Evolutionary conservation across 2,797 vertebrate genomes (phyloP).

Genomic region (Sylvilagus floridanus): DNA sequence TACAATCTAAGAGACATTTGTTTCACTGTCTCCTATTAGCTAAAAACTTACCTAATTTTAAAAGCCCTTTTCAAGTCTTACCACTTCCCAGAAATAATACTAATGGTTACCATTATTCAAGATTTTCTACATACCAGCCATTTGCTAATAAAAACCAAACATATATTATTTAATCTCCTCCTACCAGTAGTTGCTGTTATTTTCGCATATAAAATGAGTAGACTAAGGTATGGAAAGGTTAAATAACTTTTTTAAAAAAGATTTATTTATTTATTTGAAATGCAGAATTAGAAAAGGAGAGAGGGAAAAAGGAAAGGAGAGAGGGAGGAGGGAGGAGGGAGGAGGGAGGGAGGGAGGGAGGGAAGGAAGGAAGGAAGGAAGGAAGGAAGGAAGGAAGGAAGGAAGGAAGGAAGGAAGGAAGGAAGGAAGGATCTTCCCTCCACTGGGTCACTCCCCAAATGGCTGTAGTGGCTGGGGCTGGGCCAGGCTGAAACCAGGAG

Average conservation of each 20-base stretch:
- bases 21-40: not conserved
- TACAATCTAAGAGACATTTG: not conserved
- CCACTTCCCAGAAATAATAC: slow-evolving; percentile 32
- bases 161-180: not conserved
- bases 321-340: too few species aligned
- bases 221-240: not conserved
- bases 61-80: not conserved
- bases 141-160: not conserved
- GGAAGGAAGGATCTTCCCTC: too few species aligned
- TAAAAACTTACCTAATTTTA: not conserved
- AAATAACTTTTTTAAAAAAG: not conserved
- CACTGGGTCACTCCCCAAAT: too few species aligned
- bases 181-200: not conserved
- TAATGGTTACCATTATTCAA: not conserved
- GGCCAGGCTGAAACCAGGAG: too few species aligned
- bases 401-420: too few species aligned
- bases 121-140: not conserved
- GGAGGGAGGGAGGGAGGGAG: too few species aligned
- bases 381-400: too few species aligned
- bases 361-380: too few species aligned
- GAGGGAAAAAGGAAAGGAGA: too few species aligned
- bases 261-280: too few species aligned
- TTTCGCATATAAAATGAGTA: slow-evolving; percentile 1
- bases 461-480: too few species aligned
- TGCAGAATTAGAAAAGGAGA: too few species aligned